Percentiles rank a stretch among this genome's conserved stretches.
These are phyloP conservation scores for Cranoglanis bouderius DNA, from an alignment of 2,113 vertebrate genomes.

Conservation along the genomic window DNA sequence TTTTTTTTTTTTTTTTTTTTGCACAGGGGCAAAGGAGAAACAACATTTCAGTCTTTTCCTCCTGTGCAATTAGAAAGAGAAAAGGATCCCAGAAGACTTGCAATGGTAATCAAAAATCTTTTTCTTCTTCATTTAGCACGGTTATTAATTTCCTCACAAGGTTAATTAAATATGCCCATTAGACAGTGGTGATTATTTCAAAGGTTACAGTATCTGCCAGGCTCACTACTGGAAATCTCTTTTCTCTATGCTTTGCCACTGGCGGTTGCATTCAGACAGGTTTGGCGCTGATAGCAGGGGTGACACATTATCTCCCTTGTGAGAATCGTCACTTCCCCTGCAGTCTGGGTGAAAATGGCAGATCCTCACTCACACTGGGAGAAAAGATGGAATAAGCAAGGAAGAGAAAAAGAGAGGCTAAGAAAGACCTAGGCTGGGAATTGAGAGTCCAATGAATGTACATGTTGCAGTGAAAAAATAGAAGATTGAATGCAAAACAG, in stretches of 20 bases:
- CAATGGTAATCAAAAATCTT: constrained; percentile 79
- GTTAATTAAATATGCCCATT: constrained; percentile 81
- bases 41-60: constrained; percentile 62
- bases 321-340: constrained; percentile 26
- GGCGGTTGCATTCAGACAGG: constrained; percentile 31
- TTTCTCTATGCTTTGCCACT: constrained; percentile 35
- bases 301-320: constrained; percentile 41
- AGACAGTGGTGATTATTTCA: constrained; percentile 77
- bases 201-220: constrained; percentile 73
- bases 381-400: neutral
- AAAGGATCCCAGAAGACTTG: constrained; percentile 72
- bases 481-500: neutral
- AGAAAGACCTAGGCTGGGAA: neutral
- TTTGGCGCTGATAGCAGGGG: constrained; percentile 12
- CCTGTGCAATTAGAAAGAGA: constrained; percentile 71
- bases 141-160: constrained; percentile 79
- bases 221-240: constrained; percentile 31
- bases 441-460: neutral
- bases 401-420: neutral
- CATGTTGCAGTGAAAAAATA: neutral
- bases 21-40: neutral
- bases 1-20: neutral
- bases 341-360: constrained; percentile 11
- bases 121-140: constrained; percentile 79
- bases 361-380: constrained; percentile 7